These are phyloP conservation scores for Gymnocephalus cernua DNA, from an alignment of 2,113 vertebrate genomes.

Conservation along the genomic window DNA sequence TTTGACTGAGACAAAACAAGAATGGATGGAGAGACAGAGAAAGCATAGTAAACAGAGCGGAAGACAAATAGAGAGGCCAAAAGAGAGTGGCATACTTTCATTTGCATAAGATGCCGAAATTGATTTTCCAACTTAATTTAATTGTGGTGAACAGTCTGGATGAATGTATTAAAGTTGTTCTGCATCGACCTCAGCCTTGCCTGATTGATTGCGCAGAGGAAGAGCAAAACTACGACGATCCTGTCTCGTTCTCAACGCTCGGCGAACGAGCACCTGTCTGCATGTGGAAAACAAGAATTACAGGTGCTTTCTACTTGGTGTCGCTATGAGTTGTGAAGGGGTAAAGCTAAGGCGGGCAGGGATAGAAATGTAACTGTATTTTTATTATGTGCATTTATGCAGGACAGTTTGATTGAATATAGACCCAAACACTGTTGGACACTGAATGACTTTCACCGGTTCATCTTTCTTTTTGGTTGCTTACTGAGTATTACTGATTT, in stretches of 20 bases:
- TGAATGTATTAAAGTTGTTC: slow-evolving; percentile 74
- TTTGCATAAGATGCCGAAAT: slow-evolving; percentile 74
- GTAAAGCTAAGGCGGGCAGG: slow-evolving; percentile 7
- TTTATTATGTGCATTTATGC: slow-evolving; percentile 40
- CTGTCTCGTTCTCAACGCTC: background rate
- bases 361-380: slow-evolving; percentile 24
- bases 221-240: slow-evolving; percentile 18
- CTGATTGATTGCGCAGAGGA: slow-evolving; percentile 55
- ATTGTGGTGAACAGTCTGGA: slow-evolving; percentile 70
- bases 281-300: slow-evolving; percentile 37
- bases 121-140: slow-evolving; percentile 79
- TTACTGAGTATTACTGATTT: background rate
- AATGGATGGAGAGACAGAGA: slow-evolving; percentile 2
- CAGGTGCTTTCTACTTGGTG: slow-evolving; percentile 23
- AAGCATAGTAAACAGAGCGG: slow-evolving; percentile 29
- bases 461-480: slow-evolving; percentile 4
- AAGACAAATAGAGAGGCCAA: slow-evolving; percentile 51
- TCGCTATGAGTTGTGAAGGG: slow-evolving; percentile 21
- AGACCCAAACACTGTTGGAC: slow-evolving; percentile 7
- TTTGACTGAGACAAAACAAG: slow-evolving; percentile 31
- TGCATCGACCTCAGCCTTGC: slow-evolving; percentile 62
- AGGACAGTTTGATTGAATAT: slow-evolving; percentile 29
- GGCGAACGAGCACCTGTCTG: slow-evolving; percentile 52
- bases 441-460: slow-evolving; percentile 6
- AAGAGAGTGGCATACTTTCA: slow-evolving; percentile 62